Evolutionary conservation across 1,140 invertebrate genomes (phyloP).

Genomic region (Cydia strobilella): DNA sequence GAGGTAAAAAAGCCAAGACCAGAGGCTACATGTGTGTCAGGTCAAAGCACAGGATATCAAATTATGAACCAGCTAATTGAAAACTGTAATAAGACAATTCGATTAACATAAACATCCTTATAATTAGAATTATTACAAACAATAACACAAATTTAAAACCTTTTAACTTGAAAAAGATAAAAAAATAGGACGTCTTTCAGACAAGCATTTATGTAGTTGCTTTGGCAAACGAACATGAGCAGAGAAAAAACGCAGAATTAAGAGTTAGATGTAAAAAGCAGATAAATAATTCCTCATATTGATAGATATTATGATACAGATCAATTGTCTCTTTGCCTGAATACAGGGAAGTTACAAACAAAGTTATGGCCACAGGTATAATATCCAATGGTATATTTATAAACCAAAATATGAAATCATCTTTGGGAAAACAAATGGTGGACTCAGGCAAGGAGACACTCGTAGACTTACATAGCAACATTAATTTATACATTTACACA

Average conservation of each 20-base stretch:
- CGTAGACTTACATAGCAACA: conserved; percentile 55
- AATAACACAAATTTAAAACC: too few species aligned
- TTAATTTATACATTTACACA: conserved; percentile 75
- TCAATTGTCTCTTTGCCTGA: conserved; percentile 58
- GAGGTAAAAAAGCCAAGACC: too few species aligned
- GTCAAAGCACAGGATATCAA: not conserved
- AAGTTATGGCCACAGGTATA: conserved; percentile 13
- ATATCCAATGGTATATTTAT: conserved; percentile 15
- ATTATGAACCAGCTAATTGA: not conserved
- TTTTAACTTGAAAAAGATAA: too few species aligned
- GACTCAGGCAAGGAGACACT: conserved; percentile 58
- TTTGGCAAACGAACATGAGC: conserved; percentile 38
- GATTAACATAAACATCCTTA: not conserved
- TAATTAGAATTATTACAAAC: not conserved
- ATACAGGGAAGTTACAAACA: conserved; percentile 42
- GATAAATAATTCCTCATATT: conserved; percentile 70
- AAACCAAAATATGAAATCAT: conserved; percentile 20
- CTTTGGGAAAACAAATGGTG: not conserved
- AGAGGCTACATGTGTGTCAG: too few species aligned
- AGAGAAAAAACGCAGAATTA: conserved; percentile 64
- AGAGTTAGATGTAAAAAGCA: conserved; percentile 70
- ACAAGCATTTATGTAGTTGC: not conserved
- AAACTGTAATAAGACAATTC: not conserved
- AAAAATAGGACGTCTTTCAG: not conserved
- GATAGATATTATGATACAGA: conserved; percentile 62